Conservation (phyloP, 2,888 invertebrate genomes). For the Dolomedes plantarius region DNA sequence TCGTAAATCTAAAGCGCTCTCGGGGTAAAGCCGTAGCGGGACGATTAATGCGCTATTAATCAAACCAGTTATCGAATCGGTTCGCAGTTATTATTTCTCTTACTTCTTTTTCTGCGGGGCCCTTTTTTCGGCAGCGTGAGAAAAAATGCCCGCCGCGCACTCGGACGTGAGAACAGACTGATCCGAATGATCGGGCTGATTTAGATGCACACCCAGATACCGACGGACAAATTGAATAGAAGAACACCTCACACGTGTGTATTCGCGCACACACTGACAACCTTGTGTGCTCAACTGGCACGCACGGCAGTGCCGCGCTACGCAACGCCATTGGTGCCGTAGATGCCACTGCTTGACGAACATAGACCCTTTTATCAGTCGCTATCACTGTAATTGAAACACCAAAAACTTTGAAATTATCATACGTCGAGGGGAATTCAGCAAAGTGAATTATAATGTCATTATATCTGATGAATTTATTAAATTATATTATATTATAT, state of each 20-base stretch:
- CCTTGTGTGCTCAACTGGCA: too few species aligned
- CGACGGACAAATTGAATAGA: constrained; percentile 36
- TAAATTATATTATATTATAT: too few species aligned
- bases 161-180: constrained; percentile 54
- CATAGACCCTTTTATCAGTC: too few species aligned
- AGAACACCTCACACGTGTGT: background rate
- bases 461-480: too few species aligned
- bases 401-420: too few species aligned
- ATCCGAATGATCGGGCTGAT: constrained; percentile 46
- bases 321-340: too few species aligned
- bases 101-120: background rate
- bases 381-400: too few species aligned
- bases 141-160: constrained; percentile 14
- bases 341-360: too few species aligned
- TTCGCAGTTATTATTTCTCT: constrained; percentile 4
- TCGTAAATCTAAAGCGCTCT: constrained; percentile 43
- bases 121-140: constrained; percentile 28
- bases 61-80: constrained; percentile 64
- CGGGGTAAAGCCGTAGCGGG: constrained; percentile 12
- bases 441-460: too few species aligned
- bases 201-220: constrained; percentile 57
- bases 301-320: too few species aligned
- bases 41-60: constrained; percentile 69
- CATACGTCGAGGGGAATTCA: too few species aligned
- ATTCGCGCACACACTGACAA: constrained; percentile 6